Conservation (phyloP, 1,140 invertebrate species). For the Paraescarpia echinospica region DNA sequence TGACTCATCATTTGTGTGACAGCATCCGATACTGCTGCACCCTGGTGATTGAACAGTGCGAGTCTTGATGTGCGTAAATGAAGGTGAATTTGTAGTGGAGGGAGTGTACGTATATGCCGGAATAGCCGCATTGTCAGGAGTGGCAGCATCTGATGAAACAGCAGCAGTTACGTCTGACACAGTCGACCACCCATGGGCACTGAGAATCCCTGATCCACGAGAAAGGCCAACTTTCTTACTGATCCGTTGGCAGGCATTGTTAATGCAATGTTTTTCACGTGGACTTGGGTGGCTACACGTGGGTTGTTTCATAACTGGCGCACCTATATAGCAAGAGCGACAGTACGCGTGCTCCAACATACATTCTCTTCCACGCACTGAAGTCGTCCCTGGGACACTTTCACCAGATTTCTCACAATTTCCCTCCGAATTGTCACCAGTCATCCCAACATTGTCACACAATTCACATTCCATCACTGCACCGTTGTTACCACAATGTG, state of each 20-base stretch:
- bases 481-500: background rate
- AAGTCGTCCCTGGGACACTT: background rate
- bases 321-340: background rate
- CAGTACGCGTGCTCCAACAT: background rate
- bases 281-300: background rate
- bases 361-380: background rate
- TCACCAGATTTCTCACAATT: background rate
- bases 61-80: background rate
- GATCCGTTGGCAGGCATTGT: background rate
- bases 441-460: background rate
- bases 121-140: no score
- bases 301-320: background rate
- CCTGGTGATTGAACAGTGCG: background rate
- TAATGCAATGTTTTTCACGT: background rate
- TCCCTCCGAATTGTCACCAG: background rate
- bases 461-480: background rate
- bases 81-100: background rate
- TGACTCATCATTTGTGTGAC: background rate
- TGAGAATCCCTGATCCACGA: background rate
- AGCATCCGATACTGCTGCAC: background rate
- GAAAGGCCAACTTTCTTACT: background rate
- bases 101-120: no score
- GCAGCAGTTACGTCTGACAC: background rate
- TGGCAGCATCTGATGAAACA: no score
- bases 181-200: background rate